Percentiles rank a stretch among this genome's conserved stretches.
These are phyloP conservation scores for Platygyra sinensis DNA, from an alignment of 64 coral and sea anemone species.

Conservation along the genomic window DNA sequence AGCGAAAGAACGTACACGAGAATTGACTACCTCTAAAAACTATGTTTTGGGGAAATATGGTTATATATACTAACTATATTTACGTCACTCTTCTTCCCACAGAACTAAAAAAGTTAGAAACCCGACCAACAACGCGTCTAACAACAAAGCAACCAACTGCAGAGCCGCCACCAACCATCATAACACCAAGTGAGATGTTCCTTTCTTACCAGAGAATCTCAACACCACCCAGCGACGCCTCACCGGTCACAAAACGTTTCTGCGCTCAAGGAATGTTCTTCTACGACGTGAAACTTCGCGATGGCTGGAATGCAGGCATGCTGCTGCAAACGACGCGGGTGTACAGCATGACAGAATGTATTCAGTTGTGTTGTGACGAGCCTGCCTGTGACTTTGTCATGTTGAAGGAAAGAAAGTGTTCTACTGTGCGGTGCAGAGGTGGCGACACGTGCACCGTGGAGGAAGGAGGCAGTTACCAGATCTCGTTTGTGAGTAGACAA, in stretches of 20 bases:
- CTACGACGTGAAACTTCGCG: conserved; percentile 80
- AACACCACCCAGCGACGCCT: background rate
- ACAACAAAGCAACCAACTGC: background rate
- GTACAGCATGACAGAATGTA: conserved; percentile 72
- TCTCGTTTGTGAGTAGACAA: conserved; percentile 77
- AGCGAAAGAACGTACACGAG: no score
- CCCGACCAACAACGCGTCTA: conserved; percentile 14
- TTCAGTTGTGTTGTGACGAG: conserved; percentile 70
- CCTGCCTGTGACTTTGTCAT: conserved; percentile 80
- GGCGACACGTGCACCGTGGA: conserved; percentile 67
- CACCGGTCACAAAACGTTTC: conserved; percentile 23
- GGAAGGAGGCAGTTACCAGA: conserved; percentile 74
- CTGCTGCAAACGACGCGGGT: conserved; percentile 44
- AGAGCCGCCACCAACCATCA: background rate
- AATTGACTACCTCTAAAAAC: background rate
- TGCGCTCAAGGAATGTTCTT: conserved; percentile 89
- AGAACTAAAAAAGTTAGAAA: conserved; percentile 58
- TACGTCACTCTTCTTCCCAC: background rate
- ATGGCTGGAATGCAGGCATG: conserved; percentile 75
- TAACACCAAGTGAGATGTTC: conserved; percentile 46
- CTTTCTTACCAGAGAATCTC: conserved; percentile 34
- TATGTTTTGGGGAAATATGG: background rate
- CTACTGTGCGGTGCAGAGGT: conserved; percentile 73
- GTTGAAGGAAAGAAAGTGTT: conserved; percentile 61
- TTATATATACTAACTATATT: background rate